Conservation (phyloP, 1,140 invertebrate genomes). For the Chironomus striatipennis region DNA sequence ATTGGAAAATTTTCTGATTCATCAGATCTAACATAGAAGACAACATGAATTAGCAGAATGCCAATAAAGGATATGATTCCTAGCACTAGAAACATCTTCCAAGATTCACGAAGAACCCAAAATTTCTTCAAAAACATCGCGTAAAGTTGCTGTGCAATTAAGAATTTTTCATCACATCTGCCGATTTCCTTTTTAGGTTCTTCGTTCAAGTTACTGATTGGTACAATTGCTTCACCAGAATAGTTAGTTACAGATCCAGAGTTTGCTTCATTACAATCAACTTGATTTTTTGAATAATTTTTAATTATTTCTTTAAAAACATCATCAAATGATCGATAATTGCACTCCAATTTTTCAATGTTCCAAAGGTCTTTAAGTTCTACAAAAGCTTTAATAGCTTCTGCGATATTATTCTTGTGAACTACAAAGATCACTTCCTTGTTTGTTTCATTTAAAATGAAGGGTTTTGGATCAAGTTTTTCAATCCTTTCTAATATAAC, state of each 20-base stretch:
- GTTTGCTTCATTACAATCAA: constrained; percentile 22
- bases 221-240: too few relatives aligned
- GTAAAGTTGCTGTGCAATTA: neutral
- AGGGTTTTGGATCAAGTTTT: too few relatives aligned
- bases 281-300: constrained; percentile 31
- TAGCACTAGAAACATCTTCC: neutral
- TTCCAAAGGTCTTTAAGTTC: constrained; percentile 32
- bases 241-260: too few relatives aligned
- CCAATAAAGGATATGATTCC: neutral
- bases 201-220: too few relatives aligned
- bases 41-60: neutral
- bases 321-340: constrained; percentile 89
- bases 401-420: constrained; percentile 30
- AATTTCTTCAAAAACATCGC: constrained; percentile 16
- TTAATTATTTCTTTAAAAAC: constrained; percentile 56
- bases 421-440: constrained; percentile 33
- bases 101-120: neutral
- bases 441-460: neutral
- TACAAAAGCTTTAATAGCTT: constrained; percentile 35
- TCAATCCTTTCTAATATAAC: constrained; percentile 41
- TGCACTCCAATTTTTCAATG: constrained; percentile 78
- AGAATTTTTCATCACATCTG: too few relatives aligned
- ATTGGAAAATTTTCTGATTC: constrained; percentile 31
- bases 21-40: neutral
- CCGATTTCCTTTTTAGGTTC: too few relatives aligned